These are phyloP conservation scores for Alfaro cultratus DNA, from an alignment of 2,797 vertebrate genomes.

Conservation along the genomic window DNA sequence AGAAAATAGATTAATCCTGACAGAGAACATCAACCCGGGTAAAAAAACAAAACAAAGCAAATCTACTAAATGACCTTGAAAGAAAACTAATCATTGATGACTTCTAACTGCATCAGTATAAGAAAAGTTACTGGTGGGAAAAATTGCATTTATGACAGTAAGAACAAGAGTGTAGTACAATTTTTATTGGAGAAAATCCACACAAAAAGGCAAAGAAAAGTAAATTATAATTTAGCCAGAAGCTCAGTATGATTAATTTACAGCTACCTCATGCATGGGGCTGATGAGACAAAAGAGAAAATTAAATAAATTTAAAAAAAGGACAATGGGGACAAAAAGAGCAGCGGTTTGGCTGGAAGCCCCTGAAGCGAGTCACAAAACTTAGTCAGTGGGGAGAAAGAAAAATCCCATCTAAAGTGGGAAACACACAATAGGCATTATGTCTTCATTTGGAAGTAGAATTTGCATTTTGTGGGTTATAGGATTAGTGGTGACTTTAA, in stretches of 20 bases:
- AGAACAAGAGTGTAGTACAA: background rate
- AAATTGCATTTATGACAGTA: background rate
- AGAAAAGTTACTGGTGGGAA: background rate
- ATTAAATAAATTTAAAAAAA: slow-evolving; percentile 23
- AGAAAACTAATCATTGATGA: background rate
- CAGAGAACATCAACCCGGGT: background rate
- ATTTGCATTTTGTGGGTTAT: slow-evolving; percentile 34
- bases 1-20: background rate
- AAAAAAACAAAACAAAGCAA: background rate
- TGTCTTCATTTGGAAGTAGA: slow-evolving; percentile 41
- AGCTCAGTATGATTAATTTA: slow-evolving; percentile 47
- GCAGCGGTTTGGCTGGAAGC: slow-evolving; percentile 32
- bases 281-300: slow-evolving; percentile 41
- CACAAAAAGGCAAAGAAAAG: slow-evolving; percentile 24
- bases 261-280: slow-evolving; percentile 33
- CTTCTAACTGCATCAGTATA: background rate
- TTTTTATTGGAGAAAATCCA: slow-evolving; percentile 25
- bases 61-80: background rate
- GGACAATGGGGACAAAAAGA: slow-evolving; percentile 11
- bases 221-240: slow-evolving; percentile 35
- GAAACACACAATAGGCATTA: slow-evolving; percentile 44
- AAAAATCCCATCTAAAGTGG: slow-evolving; percentile 45
- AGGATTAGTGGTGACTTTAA: slow-evolving; percentile 37
- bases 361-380: slow-evolving; percentile 55
- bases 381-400: slow-evolving; percentile 39